Evolutionary conservation across 1,140 invertebrate species (phyloP).

Genomic region (Philopotamus ludificatus): DNA sequence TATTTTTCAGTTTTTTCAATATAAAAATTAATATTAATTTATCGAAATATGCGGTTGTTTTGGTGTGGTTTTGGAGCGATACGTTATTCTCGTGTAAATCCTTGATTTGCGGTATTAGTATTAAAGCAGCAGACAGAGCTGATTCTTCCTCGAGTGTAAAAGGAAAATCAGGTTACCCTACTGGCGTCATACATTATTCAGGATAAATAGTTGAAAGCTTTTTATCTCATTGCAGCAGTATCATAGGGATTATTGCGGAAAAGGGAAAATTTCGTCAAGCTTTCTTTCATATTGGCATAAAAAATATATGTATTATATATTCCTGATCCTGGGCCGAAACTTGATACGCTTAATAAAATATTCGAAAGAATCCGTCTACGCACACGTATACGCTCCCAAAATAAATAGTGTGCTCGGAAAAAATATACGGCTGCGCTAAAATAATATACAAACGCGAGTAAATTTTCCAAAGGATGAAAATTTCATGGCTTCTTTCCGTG

Average conservation of each 20-base stretch:
- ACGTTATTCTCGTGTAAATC: not conserved
- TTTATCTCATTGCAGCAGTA: constrained; percentile 29
- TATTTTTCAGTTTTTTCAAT: no score
- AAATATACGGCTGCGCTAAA: not conserved
- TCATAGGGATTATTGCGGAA: constrained; percentile 28
- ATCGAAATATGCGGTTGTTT: no score
- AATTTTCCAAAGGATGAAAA: constrained; percentile 26
- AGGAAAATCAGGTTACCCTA: constrained; percentile 28
- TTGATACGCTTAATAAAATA: no score
- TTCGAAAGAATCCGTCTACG: not conserved
- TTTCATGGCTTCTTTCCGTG: constrained; percentile 20
- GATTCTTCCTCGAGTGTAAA: constrained; percentile 24
- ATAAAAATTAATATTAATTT: no score
- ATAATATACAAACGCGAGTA: not conserved
- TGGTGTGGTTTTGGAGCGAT: no score
- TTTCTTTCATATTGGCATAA: constrained; percentile 27
- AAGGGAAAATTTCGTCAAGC: constrained; percentile 22
- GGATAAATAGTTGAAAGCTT: constrained; percentile 31
- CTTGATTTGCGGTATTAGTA: constrained; percentile 13
- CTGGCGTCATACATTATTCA: constrained; percentile 26
- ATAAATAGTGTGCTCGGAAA: not conserved
- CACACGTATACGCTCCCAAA: not conserved
- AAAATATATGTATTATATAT: constrained; percentile 20
- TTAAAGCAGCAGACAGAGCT: constrained; percentile 9
- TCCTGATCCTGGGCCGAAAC: not conserved